Evolutionary conservation across 2,888 invertebrate species (phyloP), one percentile per base, ranked within the genome.

Genomic region (Zelleria hepariella): DNA sequence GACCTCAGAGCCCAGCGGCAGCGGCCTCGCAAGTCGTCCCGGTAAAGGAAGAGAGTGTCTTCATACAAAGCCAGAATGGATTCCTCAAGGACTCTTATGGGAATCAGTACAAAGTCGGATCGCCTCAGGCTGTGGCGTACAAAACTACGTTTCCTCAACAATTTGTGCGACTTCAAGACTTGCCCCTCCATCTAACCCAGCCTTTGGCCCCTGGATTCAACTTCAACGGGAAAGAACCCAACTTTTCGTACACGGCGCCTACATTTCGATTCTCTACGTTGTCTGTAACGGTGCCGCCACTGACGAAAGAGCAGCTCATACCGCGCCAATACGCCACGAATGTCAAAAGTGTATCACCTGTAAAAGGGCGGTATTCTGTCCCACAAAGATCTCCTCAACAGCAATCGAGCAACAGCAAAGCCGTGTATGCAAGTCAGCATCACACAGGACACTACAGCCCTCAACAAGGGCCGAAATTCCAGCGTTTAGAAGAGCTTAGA

Each of bases 11-110:
- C 23, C 86, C 85, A 1, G 65, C 71, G 6, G 72, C 75, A 1
- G 67, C 79, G 2, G 72, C 73, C 5, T 75, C 77, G 5, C 75
- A 76, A 54, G 51, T 72, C 49, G 64, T 79, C 15, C 81, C 83
- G 2, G 74, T 83, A 54, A 80, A 78, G 58, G 74, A 79, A 63
- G 73, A 77, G 60, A 70, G 66, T 53, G 61, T 70, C 5, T 64
- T 71, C 48, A 67, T 77, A 23, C 78, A 78, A 55, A 80, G 77
- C 53, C 67, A 73, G 21, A 78, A 78, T 59, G 75, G 74, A 23
- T 78, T 73, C 27, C 68, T 87, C 61, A 83, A 75, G 65, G 88
- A 88, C 65, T 88, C 88, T 0, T 88, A 88, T 62, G 88, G 88
- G 24, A 86, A 88, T 58, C 74, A 72, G 64, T 86, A 78, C 63